Evolutionary conservation across 92 coral and sea anemone species (phyloP).

Genomic region (Phenganax stokvisi): DNA sequence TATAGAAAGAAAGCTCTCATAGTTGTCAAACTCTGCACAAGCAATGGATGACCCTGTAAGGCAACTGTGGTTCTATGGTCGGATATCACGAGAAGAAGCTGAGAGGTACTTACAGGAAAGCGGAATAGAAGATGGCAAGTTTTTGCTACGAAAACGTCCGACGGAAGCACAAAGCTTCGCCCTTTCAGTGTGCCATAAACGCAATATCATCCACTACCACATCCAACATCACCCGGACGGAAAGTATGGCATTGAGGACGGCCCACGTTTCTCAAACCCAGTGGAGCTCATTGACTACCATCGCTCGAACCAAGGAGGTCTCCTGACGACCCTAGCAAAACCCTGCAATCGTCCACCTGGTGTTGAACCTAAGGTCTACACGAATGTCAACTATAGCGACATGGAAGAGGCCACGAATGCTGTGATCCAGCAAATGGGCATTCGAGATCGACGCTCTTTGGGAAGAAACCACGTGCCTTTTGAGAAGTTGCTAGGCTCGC

Average conservation of each 20-base stretch:
- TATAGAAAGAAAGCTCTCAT: not conserved
- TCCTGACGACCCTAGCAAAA: constrained; percentile 56
- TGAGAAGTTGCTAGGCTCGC: constrained; percentile 81
- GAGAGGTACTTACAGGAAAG: constrained; percentile 60
- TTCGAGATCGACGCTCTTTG: constrained; percentile 58
- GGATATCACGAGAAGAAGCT: constrained; percentile 83
- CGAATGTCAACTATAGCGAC: constrained; percentile 75
- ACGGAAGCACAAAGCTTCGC: constrained; percentile 88
- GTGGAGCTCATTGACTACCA: constrained; percentile 84
- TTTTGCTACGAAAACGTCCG: constrained; percentile 79
- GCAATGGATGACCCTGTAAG: constrained; percentile 40
- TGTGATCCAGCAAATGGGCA: constrained; percentile 69
- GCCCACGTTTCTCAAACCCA: constrained; percentile 76
- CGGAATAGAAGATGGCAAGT: constrained; percentile 73
- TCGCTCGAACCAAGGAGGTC: constrained; percentile 64
- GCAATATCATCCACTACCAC: constrained; percentile 81
- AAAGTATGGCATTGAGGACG: constrained; percentile 84
- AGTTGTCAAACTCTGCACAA: not conserved
- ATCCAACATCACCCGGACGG: constrained; percentile 90
- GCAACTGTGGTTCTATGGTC: constrained; percentile 84
- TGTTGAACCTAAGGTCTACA: constrained; percentile 57
- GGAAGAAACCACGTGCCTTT: constrained; percentile 62
- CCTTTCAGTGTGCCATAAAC: constrained; percentile 78
- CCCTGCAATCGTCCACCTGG: constrained; percentile 83
- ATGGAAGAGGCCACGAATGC: constrained; percentile 72